Conservation (phyloP, 2,797 vertebrate species). For the Mycteria americana region DNA sequence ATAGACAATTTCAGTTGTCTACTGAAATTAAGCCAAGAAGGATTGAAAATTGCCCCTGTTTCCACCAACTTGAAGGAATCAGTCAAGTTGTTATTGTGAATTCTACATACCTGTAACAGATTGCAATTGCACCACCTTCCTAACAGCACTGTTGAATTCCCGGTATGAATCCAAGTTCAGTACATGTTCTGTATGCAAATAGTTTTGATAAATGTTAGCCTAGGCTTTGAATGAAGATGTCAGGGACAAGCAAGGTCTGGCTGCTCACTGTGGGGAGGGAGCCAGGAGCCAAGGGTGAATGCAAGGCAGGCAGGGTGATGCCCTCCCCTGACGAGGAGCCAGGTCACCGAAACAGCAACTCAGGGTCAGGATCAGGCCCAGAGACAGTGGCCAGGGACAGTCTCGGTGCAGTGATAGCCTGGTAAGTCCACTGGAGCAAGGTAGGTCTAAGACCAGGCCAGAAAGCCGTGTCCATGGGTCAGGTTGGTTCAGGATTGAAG, state of each 20-base stretch:
- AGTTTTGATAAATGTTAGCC: not conserved
- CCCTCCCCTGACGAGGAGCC: not conserved
- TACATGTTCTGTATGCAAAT: not conserved
- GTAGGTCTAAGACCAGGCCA: not conserved
- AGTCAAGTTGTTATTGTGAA: not conserved
- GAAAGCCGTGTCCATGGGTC: not conserved
- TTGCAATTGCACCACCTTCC: not conserved
- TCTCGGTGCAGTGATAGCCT: not conserved
- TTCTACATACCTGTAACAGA: not conserved
- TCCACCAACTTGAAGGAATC: not conserved
- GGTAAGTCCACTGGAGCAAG: not conserved
- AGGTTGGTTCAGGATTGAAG: not conserved
- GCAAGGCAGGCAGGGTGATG: not conserved
- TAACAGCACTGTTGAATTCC: not conserved
- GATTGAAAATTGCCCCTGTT: not conserved
- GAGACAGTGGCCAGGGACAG: not conserved
- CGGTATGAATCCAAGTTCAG: not conserved
- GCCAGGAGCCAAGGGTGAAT: not conserved
- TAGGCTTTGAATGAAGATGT: too few species aligned
- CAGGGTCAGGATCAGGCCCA: not conserved
- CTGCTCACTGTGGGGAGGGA: rapidly evolving
- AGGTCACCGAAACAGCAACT: not conserved
- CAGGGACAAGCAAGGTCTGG: not conserved
- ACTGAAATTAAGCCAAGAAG: not conserved
- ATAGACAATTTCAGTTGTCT: not conserved